Evolutionary conservation across 2,888 invertebrate species (phyloP).

Genomic region (Selenia dentaria): DNA sequence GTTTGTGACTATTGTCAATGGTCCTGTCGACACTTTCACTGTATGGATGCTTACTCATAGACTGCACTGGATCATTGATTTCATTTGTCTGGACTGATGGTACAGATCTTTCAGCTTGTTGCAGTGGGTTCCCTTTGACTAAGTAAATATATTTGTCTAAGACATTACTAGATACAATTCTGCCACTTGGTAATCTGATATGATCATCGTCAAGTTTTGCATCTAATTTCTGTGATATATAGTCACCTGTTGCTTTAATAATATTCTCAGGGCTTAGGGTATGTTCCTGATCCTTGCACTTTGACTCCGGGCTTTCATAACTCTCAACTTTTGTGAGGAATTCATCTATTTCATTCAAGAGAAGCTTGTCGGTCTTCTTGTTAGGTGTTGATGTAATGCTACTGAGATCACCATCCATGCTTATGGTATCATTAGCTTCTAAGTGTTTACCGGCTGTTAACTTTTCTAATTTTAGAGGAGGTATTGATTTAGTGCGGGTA

Average conservation of each 20-base stretch:
- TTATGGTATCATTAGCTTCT: conserved; percentile 38
- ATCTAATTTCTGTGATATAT: conserved; percentile 65
- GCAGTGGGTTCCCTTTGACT: conserved; percentile 57
- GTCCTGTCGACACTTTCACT: conserved; percentile 19
- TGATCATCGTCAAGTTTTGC: conserved; percentile 47
- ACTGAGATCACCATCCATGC: conserved; percentile 79
- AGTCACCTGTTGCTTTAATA: conserved; percentile 71
- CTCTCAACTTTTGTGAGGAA: conserved; percentile 75
- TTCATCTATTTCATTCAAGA: conserved; percentile 78
- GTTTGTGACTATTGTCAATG: conserved; percentile 33
- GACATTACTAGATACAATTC: conserved; percentile 58
- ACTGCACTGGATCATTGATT: conserved; percentile 23
- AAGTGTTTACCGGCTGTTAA: conserved; percentile 15
- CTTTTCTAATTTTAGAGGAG: conserved; percentile 47
- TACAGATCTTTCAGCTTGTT: conserved; percentile 42
- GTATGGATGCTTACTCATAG: conserved; percentile 11
- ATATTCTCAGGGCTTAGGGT: conserved; percentile 60
- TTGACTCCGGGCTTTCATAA: conserved; percentile 68
- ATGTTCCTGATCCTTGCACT: conserved; percentile 48
- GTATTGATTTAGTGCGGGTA: conserved; percentile 40
- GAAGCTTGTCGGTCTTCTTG: conserved; percentile 72
- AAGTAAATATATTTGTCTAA: conserved; percentile 78
- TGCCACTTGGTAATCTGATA: conserved; percentile 64
- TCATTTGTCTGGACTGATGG: conserved; percentile 34
- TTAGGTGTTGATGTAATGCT: conserved; percentile 75